phyloP scores from a whole-genome alignment of 2,797 vertebrate species.

The Sebastes taczanowskii region DNA sequence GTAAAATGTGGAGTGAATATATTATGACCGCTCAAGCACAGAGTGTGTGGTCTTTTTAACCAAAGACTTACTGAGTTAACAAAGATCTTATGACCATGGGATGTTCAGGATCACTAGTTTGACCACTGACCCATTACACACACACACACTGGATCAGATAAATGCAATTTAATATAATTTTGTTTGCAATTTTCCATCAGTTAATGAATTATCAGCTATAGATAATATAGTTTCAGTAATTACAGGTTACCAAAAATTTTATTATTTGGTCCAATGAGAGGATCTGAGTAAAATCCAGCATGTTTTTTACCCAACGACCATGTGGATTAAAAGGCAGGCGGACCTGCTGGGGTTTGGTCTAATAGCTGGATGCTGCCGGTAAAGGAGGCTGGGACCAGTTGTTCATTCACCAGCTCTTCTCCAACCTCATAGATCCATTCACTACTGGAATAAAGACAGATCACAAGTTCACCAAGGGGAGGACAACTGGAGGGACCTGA shows the following conservation, averaged over 20 bases:
- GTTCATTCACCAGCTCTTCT: conserved; percentile 14
- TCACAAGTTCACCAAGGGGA: not conserved
- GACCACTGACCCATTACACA: not conserved
- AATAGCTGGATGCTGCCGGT: not conserved
- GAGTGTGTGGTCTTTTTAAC: not conserved
- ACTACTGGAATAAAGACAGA: not conserved
- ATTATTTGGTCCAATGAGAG: not conserved
- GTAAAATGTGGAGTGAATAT: not conserved
- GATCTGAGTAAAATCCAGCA: not conserved
- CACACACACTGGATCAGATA: not conserved
- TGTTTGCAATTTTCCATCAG: not conserved
- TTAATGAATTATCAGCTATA: not conserved
- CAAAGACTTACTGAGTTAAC: not conserved
- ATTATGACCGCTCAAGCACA: not conserved
- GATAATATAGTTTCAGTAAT: not conserved
- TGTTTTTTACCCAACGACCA: not conserved
- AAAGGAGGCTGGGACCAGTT: conserved; percentile 24
- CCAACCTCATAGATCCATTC: conserved; percentile 32
- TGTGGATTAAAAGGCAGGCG: not conserved
- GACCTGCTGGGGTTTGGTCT: conserved; percentile 6
- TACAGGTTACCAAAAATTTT: not conserved
- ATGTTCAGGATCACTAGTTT: conserved; percentile 39
- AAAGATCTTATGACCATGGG: conserved; percentile 17
- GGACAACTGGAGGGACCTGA: not conserved
- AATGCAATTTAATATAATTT: not conserved